Conservation (phyloP, 2,113 vertebrate species). For the Aegithalos caudatus region DNA sequence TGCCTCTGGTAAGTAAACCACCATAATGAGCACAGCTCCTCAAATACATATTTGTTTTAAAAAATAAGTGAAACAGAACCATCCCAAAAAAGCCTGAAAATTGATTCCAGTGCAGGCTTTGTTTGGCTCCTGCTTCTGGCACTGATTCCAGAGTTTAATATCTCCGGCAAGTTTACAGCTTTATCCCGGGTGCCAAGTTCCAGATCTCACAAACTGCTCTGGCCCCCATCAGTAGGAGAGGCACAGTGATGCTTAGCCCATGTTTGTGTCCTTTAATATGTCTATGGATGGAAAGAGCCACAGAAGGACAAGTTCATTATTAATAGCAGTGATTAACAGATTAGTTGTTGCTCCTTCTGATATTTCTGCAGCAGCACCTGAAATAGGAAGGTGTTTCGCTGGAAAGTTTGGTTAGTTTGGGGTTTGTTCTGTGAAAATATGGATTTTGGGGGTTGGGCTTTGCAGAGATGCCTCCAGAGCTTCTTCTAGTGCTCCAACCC, state of each 20-base stretch:
- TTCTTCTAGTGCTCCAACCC: not conserved
- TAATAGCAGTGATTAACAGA: not conserved
- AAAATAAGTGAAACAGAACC: conserved; percentile 41
- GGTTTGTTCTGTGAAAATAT: not conserved
- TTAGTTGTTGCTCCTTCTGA: not conserved
- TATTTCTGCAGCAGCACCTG: not conserved
- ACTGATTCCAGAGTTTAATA: not conserved
- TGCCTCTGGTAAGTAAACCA: not conserved
- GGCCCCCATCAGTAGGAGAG: not conserved
- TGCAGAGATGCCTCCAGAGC: not conserved
- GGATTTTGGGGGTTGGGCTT: not conserved
- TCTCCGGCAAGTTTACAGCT: not conserved
- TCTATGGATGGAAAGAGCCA: not conserved
- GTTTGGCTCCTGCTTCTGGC: conserved; percentile 47
- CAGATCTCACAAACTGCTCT: not conserved
- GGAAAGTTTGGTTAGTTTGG: not conserved
- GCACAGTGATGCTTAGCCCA: not conserved
- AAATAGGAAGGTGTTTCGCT: not conserved
- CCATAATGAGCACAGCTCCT: conserved; percentile 24
- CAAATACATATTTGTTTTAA: conserved; percentile 43
- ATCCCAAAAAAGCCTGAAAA: conserved; percentile 59
- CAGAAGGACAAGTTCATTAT: not conserved
- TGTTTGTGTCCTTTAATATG: not conserved
- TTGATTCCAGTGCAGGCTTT: conserved; percentile 43
- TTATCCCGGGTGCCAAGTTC: not conserved